Evolutionary conservation across 2,797 vertebrate species (phyloP), one percentile per base, ranked within the genome.

Genomic region (Melanotaenia maccullochi): DNA sequence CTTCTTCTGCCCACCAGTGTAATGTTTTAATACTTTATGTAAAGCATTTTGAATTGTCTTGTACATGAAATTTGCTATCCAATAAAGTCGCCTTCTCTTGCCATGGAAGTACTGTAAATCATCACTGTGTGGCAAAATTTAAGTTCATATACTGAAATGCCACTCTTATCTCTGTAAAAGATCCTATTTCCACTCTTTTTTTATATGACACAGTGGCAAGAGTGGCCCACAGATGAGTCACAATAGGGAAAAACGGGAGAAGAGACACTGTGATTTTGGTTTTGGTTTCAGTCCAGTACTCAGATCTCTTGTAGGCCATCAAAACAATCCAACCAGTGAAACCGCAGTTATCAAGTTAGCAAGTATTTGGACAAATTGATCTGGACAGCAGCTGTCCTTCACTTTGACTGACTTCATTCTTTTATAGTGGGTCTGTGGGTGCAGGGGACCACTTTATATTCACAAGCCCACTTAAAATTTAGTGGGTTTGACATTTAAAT

Each of bases 401-500:
- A 65, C 58, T 60, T 59, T 66, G 36, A 51, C n/a, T 44, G 11
- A n/a, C 28, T 30, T 14, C 36, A 56, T 52, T 73, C 57, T 30
- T 60, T 8, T 25, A 42, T 20, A 44, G 52, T 69, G 51, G 33
- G 22, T 52, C 14, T 22, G 47, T 51, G 47, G 47, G 11, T 36
- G 40, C 9, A 60, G 18, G 16, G 16, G 16, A 62, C 55, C 20
- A 56, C 60, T 62, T 22, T 71, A 44, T 70, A 59, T 28, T 74
- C 47, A 32, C 22, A 62, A 60, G 51, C 36, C 60, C 47, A 57
- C 55, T 58, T 71, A 68, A 73, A n/a, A 63, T 47, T 54, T 68
- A 67, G 59, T 73, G 33, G n/a, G 78, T 87, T 67, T 36, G 35
- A 71, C 71, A 81, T 78, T 68, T 65, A 85, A 77, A 69, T 47